Base-by-base conservation (phyloP, 2,113 vertebrate species). In the Otocyon megalotis region DNA sequence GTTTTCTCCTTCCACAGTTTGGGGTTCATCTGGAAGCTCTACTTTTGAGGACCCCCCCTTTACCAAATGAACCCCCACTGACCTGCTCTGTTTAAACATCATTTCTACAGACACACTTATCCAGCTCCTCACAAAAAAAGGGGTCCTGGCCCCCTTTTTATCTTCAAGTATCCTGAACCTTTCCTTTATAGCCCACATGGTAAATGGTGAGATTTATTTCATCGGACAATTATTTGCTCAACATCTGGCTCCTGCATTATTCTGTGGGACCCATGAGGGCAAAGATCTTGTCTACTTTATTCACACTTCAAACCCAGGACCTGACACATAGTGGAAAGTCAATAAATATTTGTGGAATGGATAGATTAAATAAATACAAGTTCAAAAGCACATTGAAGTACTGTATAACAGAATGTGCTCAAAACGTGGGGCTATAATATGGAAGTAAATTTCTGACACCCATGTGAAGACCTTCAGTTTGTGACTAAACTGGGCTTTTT, bases 1-100 rank as follows among this genome's bases (percentile, higher is more conserved):
- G 22, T 56, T 9, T 3, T 4, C 19, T 3, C 22, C 43, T 12
- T 0, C 0, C n/a, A 1, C 24, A 1, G 11, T 24, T 19, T 13
- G 43, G 24, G 26, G 35, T 30, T 53, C 54, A 58, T 65, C 20
- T 20, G 8, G 16, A 26, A 17, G 58, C 37, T 90, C 22, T 80
- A 0, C 8, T 63, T 82, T 48, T 12, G 76, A 60, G 43, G 54
- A 35, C 43, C 37, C n/a, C n/a, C 2, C 28, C 20, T 16, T 74
- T 22, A 26, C 37, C 63, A 37, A 19, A 1, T 0, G n/a, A 96
- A 20, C 6, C 13, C 4, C 35, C 20, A 0, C 32, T 28, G 5
- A 62, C 16, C 32, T 26, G 24, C 3, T 60, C 76, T 30, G 3
- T 37, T 35, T 32, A 62, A 13, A 43, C 2, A 3, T 53, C n/a